Conservation (phyloP, 2,888 invertebrate species). For the Bunonema sp. region DNA sequence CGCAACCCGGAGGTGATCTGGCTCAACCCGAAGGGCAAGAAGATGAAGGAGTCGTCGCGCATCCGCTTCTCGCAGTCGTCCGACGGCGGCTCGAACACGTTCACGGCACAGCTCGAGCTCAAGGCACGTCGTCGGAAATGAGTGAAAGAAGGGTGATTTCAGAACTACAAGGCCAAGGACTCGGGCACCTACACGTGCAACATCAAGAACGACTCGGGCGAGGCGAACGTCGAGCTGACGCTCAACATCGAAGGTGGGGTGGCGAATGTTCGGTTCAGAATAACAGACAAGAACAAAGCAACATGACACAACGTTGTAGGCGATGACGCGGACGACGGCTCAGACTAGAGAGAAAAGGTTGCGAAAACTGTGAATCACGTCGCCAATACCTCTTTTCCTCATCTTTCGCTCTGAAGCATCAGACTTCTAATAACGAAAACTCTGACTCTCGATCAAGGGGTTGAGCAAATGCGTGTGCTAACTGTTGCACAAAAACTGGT, state of each 20-base stretch:
- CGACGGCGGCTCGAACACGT: conserved; percentile 36
- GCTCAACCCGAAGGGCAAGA: conserved; percentile 45
- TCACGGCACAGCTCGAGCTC: conserved; percentile 38
- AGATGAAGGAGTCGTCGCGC: conserved; percentile 44
- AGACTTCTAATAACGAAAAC: too few relatives aligned
- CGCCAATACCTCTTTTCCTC: not conserved
- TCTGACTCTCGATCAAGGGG: too few relatives aligned
- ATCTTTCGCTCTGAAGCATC: too few relatives aligned
- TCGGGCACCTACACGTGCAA: conserved; percentile 86
- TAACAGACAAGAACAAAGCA: too few relatives aligned
- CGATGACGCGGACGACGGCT: too few relatives aligned
- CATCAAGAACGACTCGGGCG: conserved; percentile 85
- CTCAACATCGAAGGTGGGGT: conserved; percentile 86
- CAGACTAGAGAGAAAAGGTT: too few relatives aligned
- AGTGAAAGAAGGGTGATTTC: conserved; percentile 7
- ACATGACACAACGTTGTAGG: too few relatives aligned
- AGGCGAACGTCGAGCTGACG: conserved; percentile 87
- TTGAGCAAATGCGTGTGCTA: too few relatives aligned
- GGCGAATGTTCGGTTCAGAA: not conserved
- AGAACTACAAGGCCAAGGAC: conserved; percentile 46
- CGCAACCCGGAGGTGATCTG: conserved; percentile 42
- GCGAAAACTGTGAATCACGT: too few relatives aligned
- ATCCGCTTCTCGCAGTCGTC: conserved; percentile 39
- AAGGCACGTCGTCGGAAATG: conserved; percentile 36
- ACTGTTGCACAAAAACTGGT: too few relatives aligned